Evolutionary conservation across 2,888 invertebrate species (phyloP).

Genomic region (Harpalus rufipes): DNA sequence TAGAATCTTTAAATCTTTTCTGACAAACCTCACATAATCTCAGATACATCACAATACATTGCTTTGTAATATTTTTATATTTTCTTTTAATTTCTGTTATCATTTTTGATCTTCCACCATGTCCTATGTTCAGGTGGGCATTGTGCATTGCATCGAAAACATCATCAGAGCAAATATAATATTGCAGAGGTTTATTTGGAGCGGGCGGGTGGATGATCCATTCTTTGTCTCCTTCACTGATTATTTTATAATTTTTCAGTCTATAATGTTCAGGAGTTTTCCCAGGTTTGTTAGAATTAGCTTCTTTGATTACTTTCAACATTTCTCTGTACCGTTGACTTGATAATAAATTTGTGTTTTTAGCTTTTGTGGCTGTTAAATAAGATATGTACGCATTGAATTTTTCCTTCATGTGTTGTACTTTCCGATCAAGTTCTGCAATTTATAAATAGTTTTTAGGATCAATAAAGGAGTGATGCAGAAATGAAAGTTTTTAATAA

Average conservation of each 20-base stretch:
- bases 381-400: slow-evolving; percentile 9
- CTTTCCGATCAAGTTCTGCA: slow-evolving; percentile 27
- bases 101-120: slow-evolving; percentile 34
- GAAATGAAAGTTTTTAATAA: slow-evolving; percentile 51
- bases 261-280: slow-evolving; percentile 19
- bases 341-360: not conserved
- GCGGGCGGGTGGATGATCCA: slow-evolving; percentile 22
- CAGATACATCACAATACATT: slow-evolving; percentile 31
- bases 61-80: slow-evolving; percentile 32
- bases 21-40: slow-evolving; percentile 35
- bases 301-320: slow-evolving; percentile 17
- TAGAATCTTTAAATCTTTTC: slow-evolving; percentile 27
- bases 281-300: not conserved
- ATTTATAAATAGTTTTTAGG: slow-evolving; percentile 26
- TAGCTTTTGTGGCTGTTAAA: not conserved
- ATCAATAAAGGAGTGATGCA: slow-evolving; percentile 12
- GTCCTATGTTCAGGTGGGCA: slow-evolving; percentile 20
- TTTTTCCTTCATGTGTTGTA: slow-evolving; percentile 24
- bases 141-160: slow-evolving; percentile 29
- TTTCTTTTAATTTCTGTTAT: slow-evolving; percentile 19
- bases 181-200: slow-evolving; percentile 12
- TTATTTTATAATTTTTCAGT: slow-evolving; percentile 7
- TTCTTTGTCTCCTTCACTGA: not conserved
- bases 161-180: slow-evolving; percentile 26
- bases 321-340: slow-evolving; percentile 18